These are phyloP conservation scores for Argentina silus DNA, from an alignment of 2,797 vertebrate genomes.

Conservation along the genomic window DNA sequence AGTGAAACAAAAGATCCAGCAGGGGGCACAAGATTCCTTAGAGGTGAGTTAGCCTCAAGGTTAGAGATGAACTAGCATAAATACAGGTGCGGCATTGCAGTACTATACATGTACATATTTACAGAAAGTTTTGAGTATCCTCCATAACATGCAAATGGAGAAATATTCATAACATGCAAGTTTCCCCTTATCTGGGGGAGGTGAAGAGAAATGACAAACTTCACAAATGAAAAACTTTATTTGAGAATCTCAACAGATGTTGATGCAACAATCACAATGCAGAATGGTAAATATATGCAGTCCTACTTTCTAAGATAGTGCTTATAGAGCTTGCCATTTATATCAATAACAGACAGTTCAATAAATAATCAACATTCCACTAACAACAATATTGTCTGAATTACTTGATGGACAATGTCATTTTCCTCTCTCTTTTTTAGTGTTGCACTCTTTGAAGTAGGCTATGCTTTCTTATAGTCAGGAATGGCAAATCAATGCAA, in stretches of 20 bases:
- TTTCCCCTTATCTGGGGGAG: neutral
- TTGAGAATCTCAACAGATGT: conserved; percentile 78
- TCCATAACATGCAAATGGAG: too few species aligned
- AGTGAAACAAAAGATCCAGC: conserved; percentile 9
- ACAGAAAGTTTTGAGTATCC: too few species aligned
- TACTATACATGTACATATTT: too few species aligned
- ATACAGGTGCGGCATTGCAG: too few species aligned
- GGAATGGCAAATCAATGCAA: conserved; percentile 73
- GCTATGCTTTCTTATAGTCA: conserved; percentile 60
- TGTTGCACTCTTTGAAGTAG: conserved; percentile 47
- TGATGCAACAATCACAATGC: conserved; percentile 82
- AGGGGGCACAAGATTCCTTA: conserved; percentile 15
- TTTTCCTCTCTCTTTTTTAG: conserved; percentile 52
- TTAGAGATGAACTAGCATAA: too few species aligned
- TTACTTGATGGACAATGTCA: conserved; percentile 68
- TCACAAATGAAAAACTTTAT: conserved; percentile 86
- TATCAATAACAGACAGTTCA: conserved; percentile 74
- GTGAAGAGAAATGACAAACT: conserved; percentile 59
- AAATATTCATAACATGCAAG: conserved; percentile 1
- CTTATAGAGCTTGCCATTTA: conserved; percentile 70
- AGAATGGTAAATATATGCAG: conserved; percentile 75
- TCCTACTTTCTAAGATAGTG: conserved; percentile 77
- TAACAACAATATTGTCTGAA: conserved; percentile 76
- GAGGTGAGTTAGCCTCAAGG: too few species aligned
- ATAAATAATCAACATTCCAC: conserved; percentile 84